Evolutionary conservation across 2,113 vertebrate genomes (phyloP), one percentile per base, ranked within the genome.

Genomic region (Bubo bubo): DNA sequence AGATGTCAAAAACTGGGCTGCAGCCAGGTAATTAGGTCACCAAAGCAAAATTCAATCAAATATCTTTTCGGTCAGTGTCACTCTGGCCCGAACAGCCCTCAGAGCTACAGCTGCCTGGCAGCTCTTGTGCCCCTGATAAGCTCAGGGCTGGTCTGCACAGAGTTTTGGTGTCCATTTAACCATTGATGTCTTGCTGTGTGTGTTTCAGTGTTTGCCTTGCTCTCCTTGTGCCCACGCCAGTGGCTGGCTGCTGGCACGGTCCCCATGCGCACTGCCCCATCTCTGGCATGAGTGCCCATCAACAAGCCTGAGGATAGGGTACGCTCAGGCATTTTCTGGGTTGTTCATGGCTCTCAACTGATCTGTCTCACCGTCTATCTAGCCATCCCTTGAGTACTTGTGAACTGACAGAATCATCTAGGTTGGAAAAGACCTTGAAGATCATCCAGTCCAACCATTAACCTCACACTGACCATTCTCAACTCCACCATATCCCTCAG

Each of bases 11-110:
- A 73, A 22, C 74, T 77, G 88, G 66, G 45, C 71, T 76, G 70
- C 70, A 92, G 92, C 50, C 79, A 93, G 79, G 49, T 88, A 68
- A 56, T 82, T 67, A 37, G 81, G 93, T 79, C 93, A 93, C 35
- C 0, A 5, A 93, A 55, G 85, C 59, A 92, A 92, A 93, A 96
- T 47, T 63, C 79, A 83, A 76, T 76, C 85, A 23, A 77, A 9
- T 62, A 28, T 2, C 62, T 68, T 74, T 59, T 82, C 0, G 1
- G 45, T 39, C 95, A 37, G 72, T 77, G 95, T 90, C 75, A 66
- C 87, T 66, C 8, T 58, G 84, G 34, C 77, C 79, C 0, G 0
- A 56, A n/a, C 10, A 70, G 50, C 23, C 2, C 7, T 67, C 0
- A 1, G 24, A 96, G 43, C 43, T 32, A 16, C 60, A 47, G 47